Conservation (phyloP, 2,113 vertebrate species). For the Scatophagus argus region DNA sequence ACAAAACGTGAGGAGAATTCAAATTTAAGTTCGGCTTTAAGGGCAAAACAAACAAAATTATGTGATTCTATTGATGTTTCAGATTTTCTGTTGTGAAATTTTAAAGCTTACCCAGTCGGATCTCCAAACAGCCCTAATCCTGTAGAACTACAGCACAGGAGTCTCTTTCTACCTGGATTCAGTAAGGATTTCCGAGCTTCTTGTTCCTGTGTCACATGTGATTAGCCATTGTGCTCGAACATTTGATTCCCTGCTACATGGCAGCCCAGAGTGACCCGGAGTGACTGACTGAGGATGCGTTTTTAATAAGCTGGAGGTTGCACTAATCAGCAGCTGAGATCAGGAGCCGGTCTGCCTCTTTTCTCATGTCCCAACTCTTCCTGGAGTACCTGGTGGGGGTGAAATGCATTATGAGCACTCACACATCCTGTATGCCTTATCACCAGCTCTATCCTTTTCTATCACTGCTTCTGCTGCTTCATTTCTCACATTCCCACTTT, state of each 20-base stretch:
- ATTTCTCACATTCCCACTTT: not conserved
- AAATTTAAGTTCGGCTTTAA: not conserved
- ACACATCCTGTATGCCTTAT: constrained; percentile 8
- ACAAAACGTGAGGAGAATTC: not conserved
- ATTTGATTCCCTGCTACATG: not conserved
- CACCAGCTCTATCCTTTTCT: not conserved
- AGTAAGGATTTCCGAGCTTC: constrained; percentile 21
- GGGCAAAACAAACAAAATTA: not conserved
- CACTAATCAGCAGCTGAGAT: constrained; percentile 23
- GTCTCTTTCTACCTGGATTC: not conserved
- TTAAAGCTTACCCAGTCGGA: not conserved
- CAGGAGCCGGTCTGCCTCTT: constrained; percentile 7
- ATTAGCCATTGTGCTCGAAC: constrained; percentile 19
- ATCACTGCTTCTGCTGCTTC: not conserved
- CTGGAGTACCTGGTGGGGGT: not conserved
- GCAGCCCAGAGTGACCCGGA: constrained; percentile 18
- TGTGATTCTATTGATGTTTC: not conserved
- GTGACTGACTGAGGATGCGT: constrained; percentile 23
- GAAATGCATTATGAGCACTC: constrained; percentile 1
- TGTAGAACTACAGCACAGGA: not conserved
- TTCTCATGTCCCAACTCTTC: constrained; percentile 4
- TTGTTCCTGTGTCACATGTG: constrained; percentile 38
- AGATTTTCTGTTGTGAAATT: not conserved
- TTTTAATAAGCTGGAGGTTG: constrained; percentile 55
- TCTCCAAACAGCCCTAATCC: not conserved